Base-by-base conservation (phyloP, 2,113 vertebrate genomes). In the Lonchura striata region DNA sequence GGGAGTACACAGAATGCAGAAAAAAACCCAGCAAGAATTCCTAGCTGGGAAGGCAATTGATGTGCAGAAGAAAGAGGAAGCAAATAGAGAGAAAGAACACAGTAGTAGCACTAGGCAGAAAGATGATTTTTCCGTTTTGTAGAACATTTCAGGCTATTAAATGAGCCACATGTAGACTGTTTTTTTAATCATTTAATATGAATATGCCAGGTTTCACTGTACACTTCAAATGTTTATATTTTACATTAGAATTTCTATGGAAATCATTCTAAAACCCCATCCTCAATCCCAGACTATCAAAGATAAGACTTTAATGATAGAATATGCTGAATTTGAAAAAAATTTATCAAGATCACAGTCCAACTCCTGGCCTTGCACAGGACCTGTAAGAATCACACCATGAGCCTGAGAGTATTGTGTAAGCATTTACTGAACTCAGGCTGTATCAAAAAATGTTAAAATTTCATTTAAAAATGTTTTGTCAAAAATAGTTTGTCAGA, bases 141-240 rank as follows among this genome's bases (percentile, higher is more conserved):
- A 74, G 52, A 79, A 82, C 3, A 59, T 27, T 88, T n/a, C 31
- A 63, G 37, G 18, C 22, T 53, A 42, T 79, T 80, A 53, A 47
- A 63, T 77, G 24, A 93, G 14, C 4, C 64, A 84, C 53, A 44
- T 14, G 2, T 16, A 80, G 46, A 72, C 21, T 42, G 25, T 70
- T 93, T 46, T 61, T 93, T 46, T 61, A 92, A 4, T 8, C 10
- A 59, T 94, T 90, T 97, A 89, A 95, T 89, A 68, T 39, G 7
- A 88, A 60, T n/a, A 3, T 37, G 8, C 44, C 44, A 56, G 15
- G 4, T 82, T 92, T 75, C 33, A 77, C 33, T 68, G 27, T 66
- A 69, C 8, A 33, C 4, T 70, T 76, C 3, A 46, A 64, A 33
- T 59, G 19, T 27, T 83, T 64, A 63, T 74, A 61, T 84, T 91